phyloP scores from a whole-genome alignment of 1,140 invertebrate species.

The Drosophila persimilis region DNA sequence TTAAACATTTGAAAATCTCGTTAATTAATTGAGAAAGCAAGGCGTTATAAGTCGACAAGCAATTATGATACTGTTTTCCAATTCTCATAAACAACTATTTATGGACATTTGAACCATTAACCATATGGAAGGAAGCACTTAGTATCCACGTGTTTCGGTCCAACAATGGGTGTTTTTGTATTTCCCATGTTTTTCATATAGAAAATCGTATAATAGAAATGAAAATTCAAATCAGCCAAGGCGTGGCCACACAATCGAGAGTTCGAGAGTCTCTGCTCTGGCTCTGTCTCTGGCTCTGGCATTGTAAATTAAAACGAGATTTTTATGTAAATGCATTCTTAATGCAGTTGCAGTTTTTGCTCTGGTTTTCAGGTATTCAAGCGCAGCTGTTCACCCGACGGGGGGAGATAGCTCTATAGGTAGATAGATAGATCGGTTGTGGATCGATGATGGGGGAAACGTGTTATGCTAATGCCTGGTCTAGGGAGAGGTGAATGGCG shows the following conservation, averaged over 20 bases:
- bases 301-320: slow-evolving; percentile 43
- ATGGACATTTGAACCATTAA: too few relatives aligned
- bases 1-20: too few relatives aligned
- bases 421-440: slow-evolving; percentile 10
- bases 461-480: slow-evolving; percentile 64
- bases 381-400: slow-evolving; percentile 19
- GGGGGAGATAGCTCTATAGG: slow-evolving; percentile 26
- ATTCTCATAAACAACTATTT: too few relatives aligned
- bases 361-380: slow-evolving; percentile 34
- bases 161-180: too few relatives aligned
- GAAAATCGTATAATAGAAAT: slow-evolving; percentile 8
- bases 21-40: too few relatives aligned
- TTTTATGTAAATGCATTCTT: slow-evolving; percentile 63
- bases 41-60: too few relatives aligned
- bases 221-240: slow-evolving; percentile 25
- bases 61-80: too few relatives aligned
- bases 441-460: slow-evolving; percentile 23
- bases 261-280: neutral
- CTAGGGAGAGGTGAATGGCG: slow-evolving; percentile 47
- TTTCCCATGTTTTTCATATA: too few relatives aligned
- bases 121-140: too few relatives aligned
- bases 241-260: slow-evolving; percentile 23
- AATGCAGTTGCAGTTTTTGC: slow-evolving; percentile 50
- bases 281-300: neutral
- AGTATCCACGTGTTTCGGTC: too few relatives aligned